Conservation (phyloP, 1,140 invertebrate species). For the Drosophila tristis region DNA sequence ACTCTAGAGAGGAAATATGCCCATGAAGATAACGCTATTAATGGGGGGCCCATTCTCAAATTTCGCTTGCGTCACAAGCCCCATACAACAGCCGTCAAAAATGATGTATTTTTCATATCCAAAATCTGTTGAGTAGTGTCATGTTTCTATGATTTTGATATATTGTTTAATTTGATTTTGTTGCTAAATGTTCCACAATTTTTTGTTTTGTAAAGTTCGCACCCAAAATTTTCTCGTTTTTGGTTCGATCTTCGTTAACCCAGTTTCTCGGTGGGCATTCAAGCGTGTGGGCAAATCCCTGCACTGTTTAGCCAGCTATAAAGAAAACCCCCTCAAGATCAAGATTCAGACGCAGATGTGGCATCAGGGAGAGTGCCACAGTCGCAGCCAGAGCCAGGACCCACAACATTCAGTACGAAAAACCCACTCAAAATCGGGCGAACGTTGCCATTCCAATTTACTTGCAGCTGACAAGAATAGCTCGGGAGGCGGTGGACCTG, state of each 20-base stretch:
- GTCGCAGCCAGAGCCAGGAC: constrained; percentile 2
- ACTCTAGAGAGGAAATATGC: neutral
- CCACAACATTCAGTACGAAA: constrained; percentile 22
- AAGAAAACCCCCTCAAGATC: constrained; percentile 24
- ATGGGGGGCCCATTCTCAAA: too few species aligned
- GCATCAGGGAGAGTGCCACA: neutral
- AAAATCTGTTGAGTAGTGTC: too few species aligned
- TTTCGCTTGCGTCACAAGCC: too few species aligned
- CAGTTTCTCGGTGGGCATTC: constrained; percentile 37
- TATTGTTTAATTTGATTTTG: too few species aligned
- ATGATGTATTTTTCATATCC: too few species aligned
- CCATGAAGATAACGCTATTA: too few species aligned
- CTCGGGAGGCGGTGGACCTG: constrained; percentile 20
- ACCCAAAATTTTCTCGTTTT: constrained; percentile 38
- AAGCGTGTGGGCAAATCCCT: constrained; percentile 13
- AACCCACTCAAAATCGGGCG: constrained; percentile 42
- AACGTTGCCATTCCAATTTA: constrained; percentile 56
- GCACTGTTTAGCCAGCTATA: constrained; percentile 15
- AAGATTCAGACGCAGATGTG: constrained; percentile 30
- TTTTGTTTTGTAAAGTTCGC: constrained; percentile 18
- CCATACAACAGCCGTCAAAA: too few species aligned
- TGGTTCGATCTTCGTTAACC: constrained; percentile 29
- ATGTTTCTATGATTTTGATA: too few species aligned
- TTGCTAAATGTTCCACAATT: constrained; percentile 9
- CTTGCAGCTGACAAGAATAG: constrained; percentile 67